phyloP scores from a whole-genome alignment of 2,113 vertebrate species.

The Pampusana beccarii region DNA sequence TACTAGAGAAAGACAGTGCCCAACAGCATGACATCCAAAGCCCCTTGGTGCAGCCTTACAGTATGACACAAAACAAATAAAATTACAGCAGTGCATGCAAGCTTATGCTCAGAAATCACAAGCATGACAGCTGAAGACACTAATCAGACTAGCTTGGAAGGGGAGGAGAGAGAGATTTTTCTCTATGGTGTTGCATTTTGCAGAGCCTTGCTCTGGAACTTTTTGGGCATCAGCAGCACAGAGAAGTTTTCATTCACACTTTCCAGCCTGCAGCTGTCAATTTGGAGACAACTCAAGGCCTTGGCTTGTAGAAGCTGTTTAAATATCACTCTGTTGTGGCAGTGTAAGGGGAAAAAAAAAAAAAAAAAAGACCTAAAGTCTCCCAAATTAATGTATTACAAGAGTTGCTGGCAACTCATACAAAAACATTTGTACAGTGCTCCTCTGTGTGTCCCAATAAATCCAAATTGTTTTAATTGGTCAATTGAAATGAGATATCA shows the following conservation, averaged over 20 bases:
- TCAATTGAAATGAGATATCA: background rate
- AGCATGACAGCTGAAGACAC: background rate
- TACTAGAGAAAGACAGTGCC: background rate
- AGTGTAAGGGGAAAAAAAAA: slow-evolving; percentile 44
- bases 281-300: slow-evolving; percentile 85
- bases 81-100: background rate
- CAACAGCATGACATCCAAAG: background rate
- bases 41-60: background rate
- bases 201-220: slow-evolving; percentile 77
- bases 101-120: background rate
- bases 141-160: background rate
- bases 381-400: background rate
- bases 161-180: background rate
- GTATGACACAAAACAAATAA: background rate
- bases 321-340: slow-evolving; percentile 86
- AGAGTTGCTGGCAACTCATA: background rate
- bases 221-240: slow-evolving; percentile 85
- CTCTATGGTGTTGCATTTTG: background rate
- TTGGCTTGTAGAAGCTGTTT: slow-evolving; percentile 86
- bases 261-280: slow-evolving; percentile 86
- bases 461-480: background rate
- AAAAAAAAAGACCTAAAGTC: background rate
- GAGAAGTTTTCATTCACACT: slow-evolving; percentile 89
- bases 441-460: background rate
- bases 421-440: background rate